These are phyloP conservation scores for Andinoacara biseriatus DNA, from an alignment of 2,113 vertebrate genomes.

Conservation along the genomic window DNA sequence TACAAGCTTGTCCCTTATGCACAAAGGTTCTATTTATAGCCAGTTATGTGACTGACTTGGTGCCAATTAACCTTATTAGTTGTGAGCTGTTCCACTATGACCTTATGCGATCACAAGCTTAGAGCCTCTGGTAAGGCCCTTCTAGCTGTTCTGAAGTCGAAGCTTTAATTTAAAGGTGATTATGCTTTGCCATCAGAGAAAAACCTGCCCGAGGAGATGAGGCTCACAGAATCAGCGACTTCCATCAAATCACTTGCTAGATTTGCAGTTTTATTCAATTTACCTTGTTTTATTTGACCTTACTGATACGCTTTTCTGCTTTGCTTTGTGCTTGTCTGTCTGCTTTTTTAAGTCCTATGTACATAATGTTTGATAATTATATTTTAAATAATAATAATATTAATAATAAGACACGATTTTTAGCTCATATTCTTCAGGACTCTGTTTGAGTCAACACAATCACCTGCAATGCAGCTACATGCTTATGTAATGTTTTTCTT, in stretches of 20 bases:
- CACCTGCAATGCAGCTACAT: conserved; percentile 32
- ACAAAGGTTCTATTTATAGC: not conserved
- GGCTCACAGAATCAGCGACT: too few relatives aligned
- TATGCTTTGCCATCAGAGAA: too few relatives aligned
- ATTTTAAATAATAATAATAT: not conserved
- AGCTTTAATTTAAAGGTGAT: not conserved
- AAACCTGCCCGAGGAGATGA: too few relatives aligned
- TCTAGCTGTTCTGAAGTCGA: not conserved
- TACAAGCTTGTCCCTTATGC: not conserved
- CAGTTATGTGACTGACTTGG: not conserved
- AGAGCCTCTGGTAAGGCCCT: not conserved
- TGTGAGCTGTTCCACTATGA: not conserved
- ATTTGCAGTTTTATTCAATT: not conserved
- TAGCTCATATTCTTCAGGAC: not conserved
- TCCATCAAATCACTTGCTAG: too few relatives aligned
- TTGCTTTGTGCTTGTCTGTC: not conserved
- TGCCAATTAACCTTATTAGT: conserved; percentile 1
- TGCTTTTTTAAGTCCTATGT: not conserved
- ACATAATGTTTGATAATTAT: not conserved
- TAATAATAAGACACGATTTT: not conserved
- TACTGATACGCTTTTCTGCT: not conserved
- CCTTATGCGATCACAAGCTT: not conserved
- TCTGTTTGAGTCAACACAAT: conserved; percentile 40
- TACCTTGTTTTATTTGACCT: not conserved
- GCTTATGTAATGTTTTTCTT: conserved; percentile 14